A percentile compares a stretch with the other conserved stretches of the same genome.
These are phyloP conservation scores for Penaeus chinensis DNA, from an alignment of 1,140 invertebrate species.

Conservation along the genomic window DNA sequence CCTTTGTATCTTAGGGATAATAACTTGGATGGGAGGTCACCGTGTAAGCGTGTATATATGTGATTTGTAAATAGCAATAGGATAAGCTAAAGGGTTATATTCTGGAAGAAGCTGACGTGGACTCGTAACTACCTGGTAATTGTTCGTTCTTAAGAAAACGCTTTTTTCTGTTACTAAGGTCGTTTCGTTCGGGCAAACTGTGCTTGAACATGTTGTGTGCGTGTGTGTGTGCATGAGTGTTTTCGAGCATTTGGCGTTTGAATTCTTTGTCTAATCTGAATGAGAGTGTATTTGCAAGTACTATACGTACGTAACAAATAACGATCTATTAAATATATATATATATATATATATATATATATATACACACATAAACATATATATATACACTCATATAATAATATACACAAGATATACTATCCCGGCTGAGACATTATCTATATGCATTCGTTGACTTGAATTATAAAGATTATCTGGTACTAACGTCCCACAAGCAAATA, in stretches of 20 bases:
- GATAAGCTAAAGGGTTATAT: no score
- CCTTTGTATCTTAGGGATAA: no score
- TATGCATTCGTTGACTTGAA: not conserved
- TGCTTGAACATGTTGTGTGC: no score
- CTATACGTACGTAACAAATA: constrained; percentile 5
- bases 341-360: constrained; percentile 21
- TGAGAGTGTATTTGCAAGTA: not conserved
- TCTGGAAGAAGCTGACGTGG: no score
- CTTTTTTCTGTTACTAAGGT: no score
- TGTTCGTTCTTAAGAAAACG: no score
- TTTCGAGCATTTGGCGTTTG: not conserved
- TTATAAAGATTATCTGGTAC: not conserved
- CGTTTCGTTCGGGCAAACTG: no score
- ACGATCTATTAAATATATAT: not conserved
- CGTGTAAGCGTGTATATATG: no score
- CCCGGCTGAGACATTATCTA: not conserved
- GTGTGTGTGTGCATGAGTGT: not conserved
- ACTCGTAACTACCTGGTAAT: no score
- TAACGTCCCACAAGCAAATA: no score
- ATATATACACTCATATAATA: constrained; percentile 1
- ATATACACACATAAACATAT: not conserved
- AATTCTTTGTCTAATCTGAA: not conserved
- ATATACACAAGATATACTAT: not conserved
- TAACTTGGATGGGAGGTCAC: no score
- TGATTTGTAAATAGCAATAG: no score